Evolutionary conservation across 2,113 vertebrate species (phyloP).

Genomic region (Thryonomys swinderianus): DNA sequence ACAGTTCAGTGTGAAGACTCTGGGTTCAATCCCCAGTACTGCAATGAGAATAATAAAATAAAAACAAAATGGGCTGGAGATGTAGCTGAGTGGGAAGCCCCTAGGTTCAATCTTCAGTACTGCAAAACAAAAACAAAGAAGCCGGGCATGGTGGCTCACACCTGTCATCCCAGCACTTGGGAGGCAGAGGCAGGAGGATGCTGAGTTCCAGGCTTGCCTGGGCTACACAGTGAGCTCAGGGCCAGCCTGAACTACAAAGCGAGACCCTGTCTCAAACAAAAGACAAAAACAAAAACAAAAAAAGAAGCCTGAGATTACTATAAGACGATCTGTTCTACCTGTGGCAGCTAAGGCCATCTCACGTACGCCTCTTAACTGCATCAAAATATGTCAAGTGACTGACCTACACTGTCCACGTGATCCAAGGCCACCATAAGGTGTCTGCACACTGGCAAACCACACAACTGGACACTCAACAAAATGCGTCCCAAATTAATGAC

Average conservation of each 20-base stretch:
- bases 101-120: background rate
- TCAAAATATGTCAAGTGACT: background rate
- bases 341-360: background rate
- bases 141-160: too few relatives aligned
- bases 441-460: background rate
- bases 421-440: background rate
- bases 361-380: accelerated
- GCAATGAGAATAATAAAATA: background rate
- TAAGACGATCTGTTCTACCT: background rate
- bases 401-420: background rate
- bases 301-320: too few relatives aligned
- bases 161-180: too few relatives aligned
- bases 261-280: too few relatives aligned
- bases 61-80: background rate
- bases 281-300: background rate
- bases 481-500: too few relatives aligned
- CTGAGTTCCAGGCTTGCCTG: too few relatives aligned
- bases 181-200: too few relatives aligned
- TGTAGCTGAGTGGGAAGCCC: background rate
- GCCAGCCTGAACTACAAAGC: too few relatives aligned
- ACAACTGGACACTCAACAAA: too few relatives aligned
- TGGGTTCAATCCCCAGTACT: background rate
- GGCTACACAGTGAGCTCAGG: too few relatives aligned
- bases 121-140: background rate
- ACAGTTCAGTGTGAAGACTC: background rate